phyloP scores from a whole-genome alignment of 1,140 invertebrate genomes.

The Polypedilum vanderplanki region DNA sequence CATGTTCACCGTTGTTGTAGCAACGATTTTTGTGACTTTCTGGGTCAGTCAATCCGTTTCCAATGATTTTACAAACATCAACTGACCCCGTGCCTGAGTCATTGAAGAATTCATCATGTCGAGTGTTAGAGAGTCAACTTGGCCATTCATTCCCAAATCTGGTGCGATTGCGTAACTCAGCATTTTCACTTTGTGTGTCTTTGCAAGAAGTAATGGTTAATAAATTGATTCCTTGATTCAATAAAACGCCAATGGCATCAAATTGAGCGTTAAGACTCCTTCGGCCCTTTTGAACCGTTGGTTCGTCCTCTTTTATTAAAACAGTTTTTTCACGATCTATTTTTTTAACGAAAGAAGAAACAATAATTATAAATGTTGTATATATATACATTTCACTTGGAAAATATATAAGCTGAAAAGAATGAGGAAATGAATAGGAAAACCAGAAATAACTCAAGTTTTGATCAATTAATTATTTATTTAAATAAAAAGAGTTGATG shows the following conservation, averaged over 20 bases:
- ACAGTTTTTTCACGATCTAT: conserved; percentile 58
- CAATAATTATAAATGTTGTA: no score
- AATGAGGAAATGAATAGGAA: no score
- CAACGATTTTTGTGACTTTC: conserved; percentile 21
- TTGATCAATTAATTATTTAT: no score
- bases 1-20: neutral
- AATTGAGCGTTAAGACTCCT: conserved; percentile 44
- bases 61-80: neutral
- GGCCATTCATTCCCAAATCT: conserved; percentile 84
- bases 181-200: conserved; percentile 40
- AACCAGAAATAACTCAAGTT: no score
- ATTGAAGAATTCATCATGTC: conserved; percentile 47
- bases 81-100: conserved; percentile 42
- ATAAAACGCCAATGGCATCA: conserved; percentile 46
- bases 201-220: conserved; percentile 32
- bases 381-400: no score
- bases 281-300: conserved; percentile 46
- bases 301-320: conserved; percentile 50
- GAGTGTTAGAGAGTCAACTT: conserved; percentile 76
- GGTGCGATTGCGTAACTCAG: conserved; percentile 66
- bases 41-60: conserved; percentile 32
- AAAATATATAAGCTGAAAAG: no score
- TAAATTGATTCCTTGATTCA: conserved; percentile 35
- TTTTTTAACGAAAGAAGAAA: conserved; percentile 30
- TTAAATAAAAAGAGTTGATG: no score